phyloP scores from a whole-genome alignment of 2,113 vertebrate genomes.

The Ceratotherium simum region DNA sequence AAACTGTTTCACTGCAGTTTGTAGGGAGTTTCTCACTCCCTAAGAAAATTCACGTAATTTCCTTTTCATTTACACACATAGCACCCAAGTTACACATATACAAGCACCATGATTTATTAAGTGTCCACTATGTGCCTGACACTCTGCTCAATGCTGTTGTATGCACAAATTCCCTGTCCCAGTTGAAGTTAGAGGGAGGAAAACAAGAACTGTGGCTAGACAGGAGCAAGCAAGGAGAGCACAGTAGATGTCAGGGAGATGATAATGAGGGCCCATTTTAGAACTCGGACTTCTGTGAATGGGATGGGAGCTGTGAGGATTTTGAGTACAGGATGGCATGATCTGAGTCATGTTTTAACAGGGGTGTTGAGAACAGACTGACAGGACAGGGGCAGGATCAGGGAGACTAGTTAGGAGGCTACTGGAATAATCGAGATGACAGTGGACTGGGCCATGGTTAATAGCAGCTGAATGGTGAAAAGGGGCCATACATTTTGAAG shows the following conservation, averaged over 20 bases:
- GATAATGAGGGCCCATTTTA: accelerated
- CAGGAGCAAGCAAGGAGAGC: neutral
- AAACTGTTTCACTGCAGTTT: neutral
- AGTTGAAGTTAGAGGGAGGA: neutral
- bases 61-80: no score
- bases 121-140: neutral
- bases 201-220: neutral
- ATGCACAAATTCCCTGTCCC: neutral
- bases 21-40: neutral
- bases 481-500: neutral
- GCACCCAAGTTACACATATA: neutral
- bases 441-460: neutral
- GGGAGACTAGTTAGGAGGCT: neutral
- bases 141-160: neutral
- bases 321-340: neutral
- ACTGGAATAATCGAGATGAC: neutral
- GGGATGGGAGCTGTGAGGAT: neutral
- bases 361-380: neutral
- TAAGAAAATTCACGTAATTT: neutral
- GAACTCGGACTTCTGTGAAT: neutral
- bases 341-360: neutral
- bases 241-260: accelerated
- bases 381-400: neutral
- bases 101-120: neutral
- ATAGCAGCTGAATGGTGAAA: neutral